Evolutionary conservation across 2,113 vertebrate genomes (phyloP), one percentile per base, ranked within the genome.

Genomic region (Lophochroa leadbeateri): DNA sequence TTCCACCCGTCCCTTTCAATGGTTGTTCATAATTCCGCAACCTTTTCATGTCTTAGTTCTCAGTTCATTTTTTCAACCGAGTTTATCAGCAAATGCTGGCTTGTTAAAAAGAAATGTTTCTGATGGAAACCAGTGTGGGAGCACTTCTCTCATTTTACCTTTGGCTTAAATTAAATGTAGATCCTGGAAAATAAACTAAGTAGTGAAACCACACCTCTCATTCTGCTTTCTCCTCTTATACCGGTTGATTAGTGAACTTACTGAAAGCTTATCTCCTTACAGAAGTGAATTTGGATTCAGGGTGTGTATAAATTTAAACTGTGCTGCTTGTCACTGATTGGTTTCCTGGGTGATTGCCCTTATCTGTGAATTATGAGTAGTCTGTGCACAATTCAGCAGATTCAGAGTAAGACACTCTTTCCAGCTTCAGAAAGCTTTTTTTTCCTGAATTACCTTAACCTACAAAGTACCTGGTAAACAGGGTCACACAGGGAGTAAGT

Each of bases 221-320:
- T 88, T 76, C 58, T 90, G 28, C 44, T 86, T 80, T 89, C 49
- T 88, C 39, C 46, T 52, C 25, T 91, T 86, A 29, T 24, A 21
- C n/a, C 33, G 13, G 50, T 53, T 95, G 80, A 90, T 86, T 78
- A 92, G 82, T 55, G 60, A 94, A 83, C 46, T 52, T 84, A 37
- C 24, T 47, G 79, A 82, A 94, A 83, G n/a, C 68, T 93, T 96
- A 96, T 96, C 92, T 95, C 37, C 55, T 83, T 80, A 75, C 7
- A 16, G 64, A 94, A 92, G 31, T 78, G 71, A 90, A 86, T 94
- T 90, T 97, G 86, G 55, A 94, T 94, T 90, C 77, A 78, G 91
- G 91, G 94, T 43, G 82, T 88, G 19, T 31, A 86, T 53, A 46
- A 89, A 84, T 88, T 94, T 77, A 55, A 88, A 94, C 27, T 78